A percentile compares a stretch with the other conserved stretches of the same genome.
Conservation (phyloP, 1,140 invertebrate species). For the Papilio glaucus region DNA sequence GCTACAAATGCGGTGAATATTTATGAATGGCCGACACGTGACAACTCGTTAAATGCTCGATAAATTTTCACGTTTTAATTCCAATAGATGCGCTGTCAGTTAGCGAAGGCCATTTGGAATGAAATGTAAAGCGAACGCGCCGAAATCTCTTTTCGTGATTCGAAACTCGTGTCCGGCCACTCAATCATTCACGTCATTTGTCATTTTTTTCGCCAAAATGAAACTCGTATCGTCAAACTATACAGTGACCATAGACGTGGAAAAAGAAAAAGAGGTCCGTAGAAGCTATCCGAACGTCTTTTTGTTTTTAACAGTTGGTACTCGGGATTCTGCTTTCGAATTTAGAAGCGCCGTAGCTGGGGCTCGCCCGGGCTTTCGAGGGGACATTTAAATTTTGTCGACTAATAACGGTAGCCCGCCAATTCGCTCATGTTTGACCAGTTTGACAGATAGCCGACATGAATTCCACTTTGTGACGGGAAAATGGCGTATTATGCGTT, state of each 20-base stretch:
- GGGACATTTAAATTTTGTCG: constrained; percentile 59
- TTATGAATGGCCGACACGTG: constrained; percentile 71
- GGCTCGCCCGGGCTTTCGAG: constrained; percentile 38
- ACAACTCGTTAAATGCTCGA: constrained; percentile 70
- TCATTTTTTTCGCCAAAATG: constrained; percentile 77
- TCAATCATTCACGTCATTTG: constrained; percentile 82
- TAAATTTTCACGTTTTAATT: constrained; percentile 71
- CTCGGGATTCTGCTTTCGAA: constrained; percentile 57
- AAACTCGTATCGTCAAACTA: constrained; percentile 75
- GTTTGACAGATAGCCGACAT: constrained; percentile 80
- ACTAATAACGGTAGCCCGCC: constrained; percentile 74
- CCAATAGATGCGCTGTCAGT: constrained; percentile 59
- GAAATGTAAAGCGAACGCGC: constrained; percentile 61
- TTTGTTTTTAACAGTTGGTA: constrained; percentile 73
- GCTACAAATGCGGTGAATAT: constrained; percentile 73
- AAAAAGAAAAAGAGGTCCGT: constrained; percentile 68
- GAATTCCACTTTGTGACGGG: constrained; percentile 76
- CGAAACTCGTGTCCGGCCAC: constrained; percentile 66
- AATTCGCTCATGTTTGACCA: constrained; percentile 77
- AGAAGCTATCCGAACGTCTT: constrained; percentile 75
- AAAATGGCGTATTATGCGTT: constrained; percentile 79
- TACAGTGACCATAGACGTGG: constrained; percentile 70
- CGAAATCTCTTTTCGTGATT: constrained; percentile 71
- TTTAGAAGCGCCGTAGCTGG: constrained; percentile 50
- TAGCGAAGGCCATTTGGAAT: constrained; percentile 56